Conservation (phyloP, 2,113 vertebrate genomes). For the Odontesthes bonariensis region DNA sequence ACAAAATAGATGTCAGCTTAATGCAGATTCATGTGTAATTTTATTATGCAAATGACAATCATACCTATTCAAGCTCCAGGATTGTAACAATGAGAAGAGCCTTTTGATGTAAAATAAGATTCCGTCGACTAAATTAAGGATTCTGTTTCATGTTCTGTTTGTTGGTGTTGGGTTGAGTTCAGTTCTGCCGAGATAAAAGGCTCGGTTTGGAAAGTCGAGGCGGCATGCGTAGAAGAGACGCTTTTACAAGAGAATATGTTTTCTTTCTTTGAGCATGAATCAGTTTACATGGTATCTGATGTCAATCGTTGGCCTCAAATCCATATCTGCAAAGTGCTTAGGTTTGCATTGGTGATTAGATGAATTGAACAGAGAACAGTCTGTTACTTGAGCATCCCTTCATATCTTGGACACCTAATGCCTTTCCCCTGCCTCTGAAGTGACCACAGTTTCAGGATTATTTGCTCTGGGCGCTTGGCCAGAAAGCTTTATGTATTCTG, state of each 20-base stretch:
- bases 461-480: constrained; percentile 73
- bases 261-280: constrained; percentile 74
- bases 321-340: constrained; percentile 82
- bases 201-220: constrained; percentile 33
- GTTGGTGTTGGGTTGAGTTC: constrained; percentile 70
- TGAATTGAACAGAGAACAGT: constrained; percentile 79
- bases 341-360: constrained; percentile 81
- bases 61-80: constrained; percentile 33
- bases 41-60: constrained; percentile 55
- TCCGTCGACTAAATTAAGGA: constrained; percentile 64
- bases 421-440: constrained; percentile 73
- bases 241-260: constrained; percentile 64
- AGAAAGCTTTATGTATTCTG: constrained; percentile 80
- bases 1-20: constrained; percentile 7
- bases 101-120: constrained; percentile 68
- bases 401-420: constrained; percentile 76
- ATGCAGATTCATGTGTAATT: constrained; percentile 44
- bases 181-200: constrained; percentile 72
- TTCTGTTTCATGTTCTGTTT: constrained; percentile 76
- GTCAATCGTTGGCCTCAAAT: constrained; percentile 80
- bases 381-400: constrained; percentile 78
- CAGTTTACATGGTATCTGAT: constrained; percentile 75
- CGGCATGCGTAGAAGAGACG: constrained; percentile 39
- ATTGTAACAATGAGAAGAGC: constrained; percentile 37
- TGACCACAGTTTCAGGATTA: constrained; percentile 81